Percentiles rank a stretch among this genome's conserved stretches.
phyloP scores from a whole-genome alignment of 2,113 vertebrate genomes.

The Pica pica region DNA sequence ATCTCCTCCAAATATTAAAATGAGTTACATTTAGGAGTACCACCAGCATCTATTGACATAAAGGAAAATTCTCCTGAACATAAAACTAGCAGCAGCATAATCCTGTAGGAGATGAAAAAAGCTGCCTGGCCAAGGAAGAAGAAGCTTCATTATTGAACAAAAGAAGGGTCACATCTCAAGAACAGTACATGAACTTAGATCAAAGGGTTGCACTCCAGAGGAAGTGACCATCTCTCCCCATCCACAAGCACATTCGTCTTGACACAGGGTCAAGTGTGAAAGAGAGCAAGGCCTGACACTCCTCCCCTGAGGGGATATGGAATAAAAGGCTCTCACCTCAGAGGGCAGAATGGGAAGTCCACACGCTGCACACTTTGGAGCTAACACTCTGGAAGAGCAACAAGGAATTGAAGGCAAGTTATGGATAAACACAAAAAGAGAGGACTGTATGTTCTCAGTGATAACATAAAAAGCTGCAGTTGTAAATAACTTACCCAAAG shows the following conservation, averaged over 20 bases:
- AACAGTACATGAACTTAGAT: background rate
- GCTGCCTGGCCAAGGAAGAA: background rate
- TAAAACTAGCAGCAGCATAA: background rate
- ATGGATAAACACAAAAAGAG: background rate
- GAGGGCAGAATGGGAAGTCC: constrained; percentile 90
- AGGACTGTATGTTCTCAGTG: background rate
- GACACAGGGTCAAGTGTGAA: background rate
- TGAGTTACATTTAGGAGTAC: background rate
- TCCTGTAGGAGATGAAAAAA: background rate
- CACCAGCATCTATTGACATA: background rate
- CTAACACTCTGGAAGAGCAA: constrained; percentile 81
- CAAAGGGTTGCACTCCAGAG: background rate
- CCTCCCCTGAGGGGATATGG: rapidly evolving
- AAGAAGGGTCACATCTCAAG: background rate
- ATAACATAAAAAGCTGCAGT: background rate
- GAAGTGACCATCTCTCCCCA: background rate
- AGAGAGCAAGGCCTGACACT: background rate
- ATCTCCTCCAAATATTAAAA: background rate
- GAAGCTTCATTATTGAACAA: background rate
- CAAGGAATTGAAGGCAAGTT: background rate
- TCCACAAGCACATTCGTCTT: rapidly evolving
- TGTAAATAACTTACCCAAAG: background rate
- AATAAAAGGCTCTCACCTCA: constrained; percentile 78
- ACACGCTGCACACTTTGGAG: constrained; percentile 93
- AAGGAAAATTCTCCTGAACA: background rate